These are phyloP conservation scores for Apotomis turbidana DNA, from an alignment of 2,888 invertebrate species.

Conservation along the genomic window DNA sequence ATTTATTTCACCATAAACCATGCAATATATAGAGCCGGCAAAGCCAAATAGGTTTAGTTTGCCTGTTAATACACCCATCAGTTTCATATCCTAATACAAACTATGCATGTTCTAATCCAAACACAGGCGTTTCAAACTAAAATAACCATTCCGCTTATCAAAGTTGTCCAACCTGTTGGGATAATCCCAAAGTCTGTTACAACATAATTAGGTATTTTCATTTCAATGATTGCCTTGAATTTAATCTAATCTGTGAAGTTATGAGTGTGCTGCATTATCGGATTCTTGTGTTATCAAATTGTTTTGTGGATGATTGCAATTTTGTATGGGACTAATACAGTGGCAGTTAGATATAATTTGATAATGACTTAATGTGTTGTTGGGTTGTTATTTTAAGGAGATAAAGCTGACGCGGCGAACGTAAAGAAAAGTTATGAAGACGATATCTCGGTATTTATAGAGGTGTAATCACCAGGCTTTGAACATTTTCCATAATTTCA, in stretches of 20 bases:
- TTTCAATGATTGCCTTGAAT: conserved; percentile 21
- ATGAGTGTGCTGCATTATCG: not conserved
- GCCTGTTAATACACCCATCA: conserved; percentile 11
- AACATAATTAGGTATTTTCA: conserved; percentile 18
- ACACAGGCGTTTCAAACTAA: conserved; percentile 22
- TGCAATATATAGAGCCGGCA: too few species aligned
- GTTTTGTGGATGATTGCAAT: conserved; percentile 30
- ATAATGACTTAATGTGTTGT: not conserved
- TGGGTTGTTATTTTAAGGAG: not conserved
- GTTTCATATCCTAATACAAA: conserved; percentile 7
- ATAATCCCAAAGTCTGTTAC: conserved; percentile 15
- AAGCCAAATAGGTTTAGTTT: not conserved
- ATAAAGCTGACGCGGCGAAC: too few species aligned
- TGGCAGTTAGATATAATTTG: not conserved
- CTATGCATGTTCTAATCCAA: conserved; percentile 9
- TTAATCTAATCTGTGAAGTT: not conserved
- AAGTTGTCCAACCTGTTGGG: conserved; percentile 19
- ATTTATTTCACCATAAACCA: too few species aligned
- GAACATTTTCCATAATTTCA: too few species aligned
- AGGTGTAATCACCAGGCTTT: too few species aligned
- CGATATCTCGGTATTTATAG: too few species aligned
- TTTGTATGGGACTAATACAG: not conserved
- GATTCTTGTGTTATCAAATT: conserved; percentile 13
- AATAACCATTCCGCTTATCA: conserved; percentile 31
- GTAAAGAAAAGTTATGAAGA: too few species aligned